A percentile compares a stretch with the other conserved stretches of the same genome.
phyloP scores from a whole-genome alignment of 2,113 vertebrate genomes.

The Hippocampus barbouri region DNA sequence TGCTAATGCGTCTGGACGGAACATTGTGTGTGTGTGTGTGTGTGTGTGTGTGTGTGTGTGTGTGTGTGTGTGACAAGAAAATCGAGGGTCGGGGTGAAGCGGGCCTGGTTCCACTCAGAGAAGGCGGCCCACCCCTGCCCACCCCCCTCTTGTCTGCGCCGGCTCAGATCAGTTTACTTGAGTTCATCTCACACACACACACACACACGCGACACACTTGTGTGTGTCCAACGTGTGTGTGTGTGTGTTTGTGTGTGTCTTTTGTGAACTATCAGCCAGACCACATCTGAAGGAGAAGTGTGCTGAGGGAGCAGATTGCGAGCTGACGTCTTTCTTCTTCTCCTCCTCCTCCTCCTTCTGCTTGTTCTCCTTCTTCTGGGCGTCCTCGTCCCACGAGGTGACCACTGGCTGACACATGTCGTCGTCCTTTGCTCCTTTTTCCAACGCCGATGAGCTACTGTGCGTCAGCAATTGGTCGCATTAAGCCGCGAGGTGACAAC shows the following conservation, averaged over 20 bases:
- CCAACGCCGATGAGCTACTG: conserved; percentile 2
- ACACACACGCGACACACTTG: conserved; percentile 49
- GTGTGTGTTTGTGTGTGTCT: conserved; percentile 23
- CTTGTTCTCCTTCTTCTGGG: conserved; percentile 17
- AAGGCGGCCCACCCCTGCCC: conserved; percentile 33
- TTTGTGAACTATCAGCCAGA: conserved; percentile 86
- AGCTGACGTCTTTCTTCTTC: conserved; percentile 64
- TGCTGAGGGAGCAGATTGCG: conserved; percentile 76
- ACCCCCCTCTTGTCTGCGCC: conserved; percentile 58
- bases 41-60: conserved; percentile 1
- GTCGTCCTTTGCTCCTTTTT: neutral
- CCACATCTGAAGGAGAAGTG: conserved; percentile 83
- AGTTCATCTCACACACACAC: conserved; percentile 56
- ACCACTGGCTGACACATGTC: conserved; percentile 38
- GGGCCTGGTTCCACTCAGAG: conserved; percentile 53
- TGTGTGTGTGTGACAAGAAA: neutral
- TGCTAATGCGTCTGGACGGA: conserved; percentile 44
- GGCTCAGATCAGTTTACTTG: conserved; percentile 70
- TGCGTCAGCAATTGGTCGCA: neutral
- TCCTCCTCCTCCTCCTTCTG: conserved; percentile 19
- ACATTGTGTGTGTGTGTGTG: conserved; percentile 2
- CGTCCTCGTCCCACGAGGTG: conserved; percentile 29
- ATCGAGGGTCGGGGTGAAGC: conserved; percentile 32
- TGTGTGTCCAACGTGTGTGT: conserved; percentile 66
- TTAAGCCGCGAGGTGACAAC: neutral